phyloP scores from a whole-genome alignment of 2,113 vertebrate species.

The Mirounga angustirostris region DNA sequence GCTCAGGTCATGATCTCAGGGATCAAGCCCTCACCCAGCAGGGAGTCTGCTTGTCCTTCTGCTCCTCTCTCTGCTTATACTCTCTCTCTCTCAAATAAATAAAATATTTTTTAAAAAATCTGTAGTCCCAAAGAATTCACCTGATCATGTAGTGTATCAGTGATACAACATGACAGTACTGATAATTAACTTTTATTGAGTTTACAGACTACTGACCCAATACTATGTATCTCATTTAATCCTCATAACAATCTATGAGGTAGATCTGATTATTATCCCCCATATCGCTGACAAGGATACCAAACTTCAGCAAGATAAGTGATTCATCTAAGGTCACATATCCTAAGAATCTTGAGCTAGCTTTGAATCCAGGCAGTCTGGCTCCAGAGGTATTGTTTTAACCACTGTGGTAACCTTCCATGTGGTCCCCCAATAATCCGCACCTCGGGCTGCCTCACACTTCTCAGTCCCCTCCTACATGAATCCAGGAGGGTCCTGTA shows the following conservation, averaged over 20 bases:
- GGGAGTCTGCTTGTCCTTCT: neutral
- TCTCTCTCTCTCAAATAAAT: no score
- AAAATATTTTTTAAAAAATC: neutral
- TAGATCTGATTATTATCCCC: neutral
- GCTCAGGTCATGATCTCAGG: neutral
- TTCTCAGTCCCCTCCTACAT: neutral
- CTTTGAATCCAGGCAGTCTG: neutral
- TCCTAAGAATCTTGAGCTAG: neutral
- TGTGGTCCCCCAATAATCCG: neutral
- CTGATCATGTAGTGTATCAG: neutral
- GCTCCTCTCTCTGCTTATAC: neutral
- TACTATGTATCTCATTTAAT: neutral
- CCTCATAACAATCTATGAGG: neutral
- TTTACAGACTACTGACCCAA: neutral
- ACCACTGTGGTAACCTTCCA: neutral
- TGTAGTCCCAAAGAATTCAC: neutral
- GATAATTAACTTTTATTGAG: neutral
- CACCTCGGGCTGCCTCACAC: neutral
- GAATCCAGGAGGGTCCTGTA: neutral
- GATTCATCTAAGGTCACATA: neutral
- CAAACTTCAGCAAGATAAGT: neutral
- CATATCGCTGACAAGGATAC: neutral
- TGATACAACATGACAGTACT: neutral
- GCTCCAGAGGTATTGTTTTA: neutral
- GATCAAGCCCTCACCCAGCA: neutral